Conservation (phyloP, 1,140 invertebrate genomes). For the Druon quercuslanigerum region DNA sequence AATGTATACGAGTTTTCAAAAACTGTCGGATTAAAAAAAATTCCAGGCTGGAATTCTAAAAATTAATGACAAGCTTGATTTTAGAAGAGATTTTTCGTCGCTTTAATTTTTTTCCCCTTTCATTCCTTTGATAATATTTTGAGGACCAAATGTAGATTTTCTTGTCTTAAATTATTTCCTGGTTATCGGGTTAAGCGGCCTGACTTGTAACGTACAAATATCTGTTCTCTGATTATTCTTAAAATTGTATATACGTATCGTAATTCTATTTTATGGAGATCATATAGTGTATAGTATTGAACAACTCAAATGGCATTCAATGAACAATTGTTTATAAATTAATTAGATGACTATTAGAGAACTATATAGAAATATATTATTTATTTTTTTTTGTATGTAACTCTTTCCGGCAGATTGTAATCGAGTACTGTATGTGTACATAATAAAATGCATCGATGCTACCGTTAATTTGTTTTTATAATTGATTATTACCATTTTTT, state of each 20-base stretch:
- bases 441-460: constrained; percentile 31
- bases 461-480: constrained; percentile 3
- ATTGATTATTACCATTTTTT: not conserved
- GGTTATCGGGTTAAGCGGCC: constrained; percentile 25
- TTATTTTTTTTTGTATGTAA: constrained; percentile 30
- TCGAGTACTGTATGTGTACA: constrained; percentile 28
- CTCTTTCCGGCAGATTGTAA: constrained; percentile 29
- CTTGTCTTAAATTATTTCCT: not conserved
- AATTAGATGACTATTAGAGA: constrained; percentile 28
- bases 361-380: constrained; percentile 28
- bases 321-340: constrained; percentile 27
- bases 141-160: not conserved
- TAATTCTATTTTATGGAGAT: constrained; percentile 24
- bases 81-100: not conserved
- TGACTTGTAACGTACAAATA: constrained; percentile 26
- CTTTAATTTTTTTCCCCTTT: not conserved
- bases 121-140: not conserved
- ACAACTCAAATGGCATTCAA: constrained; percentile 18
- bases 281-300: constrained; percentile 21
- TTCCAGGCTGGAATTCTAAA: no score
- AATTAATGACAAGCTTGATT: no score
- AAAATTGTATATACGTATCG: constrained; percentile 20
- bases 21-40: no score
- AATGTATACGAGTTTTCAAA: no score
- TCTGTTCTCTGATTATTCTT: constrained; percentile 26